A percentile compares a stretch with the other conserved stretches of the same genome.
These are phyloP conservation scores for Sialia sialis DNA, from an alignment of 2,113 vertebrate genomes.

Conservation along the genomic window DNA sequence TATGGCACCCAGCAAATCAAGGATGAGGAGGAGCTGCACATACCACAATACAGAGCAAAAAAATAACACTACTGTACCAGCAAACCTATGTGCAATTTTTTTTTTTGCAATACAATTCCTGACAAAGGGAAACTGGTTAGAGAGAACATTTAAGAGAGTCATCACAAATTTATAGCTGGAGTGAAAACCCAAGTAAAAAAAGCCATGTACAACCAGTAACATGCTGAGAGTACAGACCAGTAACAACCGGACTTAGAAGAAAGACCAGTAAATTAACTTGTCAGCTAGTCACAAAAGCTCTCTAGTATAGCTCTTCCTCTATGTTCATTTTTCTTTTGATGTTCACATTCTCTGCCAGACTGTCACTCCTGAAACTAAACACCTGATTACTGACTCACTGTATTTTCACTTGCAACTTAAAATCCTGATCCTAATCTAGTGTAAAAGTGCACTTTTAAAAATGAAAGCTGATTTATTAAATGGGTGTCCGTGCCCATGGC, in stretches of 20 bases:
- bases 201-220: background rate
- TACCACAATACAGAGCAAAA: background rate
- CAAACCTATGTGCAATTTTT: background rate
- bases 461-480: background rate
- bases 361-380: background rate
- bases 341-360: background rate
- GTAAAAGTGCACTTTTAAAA: background rate
- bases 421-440: background rate
- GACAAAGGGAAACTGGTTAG: background rate
- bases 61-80: rapidly evolving
- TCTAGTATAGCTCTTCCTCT: background rate
- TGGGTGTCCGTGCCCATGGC: background rate
- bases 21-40: background rate
- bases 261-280: background rate
- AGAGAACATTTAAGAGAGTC: background rate
- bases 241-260: rapidly evolving
- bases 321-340: background rate
- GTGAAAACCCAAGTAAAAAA: background rate
- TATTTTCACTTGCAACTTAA: background rate
- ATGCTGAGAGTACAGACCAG: background rate
- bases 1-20: rapidly evolving
- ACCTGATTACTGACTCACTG: background rate
- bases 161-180: background rate
- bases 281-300: background rate
- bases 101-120: background rate